Base-by-base conservation (phyloP, 2,797 vertebrate species). In the Platyrinchus mystaceus region DNA sequence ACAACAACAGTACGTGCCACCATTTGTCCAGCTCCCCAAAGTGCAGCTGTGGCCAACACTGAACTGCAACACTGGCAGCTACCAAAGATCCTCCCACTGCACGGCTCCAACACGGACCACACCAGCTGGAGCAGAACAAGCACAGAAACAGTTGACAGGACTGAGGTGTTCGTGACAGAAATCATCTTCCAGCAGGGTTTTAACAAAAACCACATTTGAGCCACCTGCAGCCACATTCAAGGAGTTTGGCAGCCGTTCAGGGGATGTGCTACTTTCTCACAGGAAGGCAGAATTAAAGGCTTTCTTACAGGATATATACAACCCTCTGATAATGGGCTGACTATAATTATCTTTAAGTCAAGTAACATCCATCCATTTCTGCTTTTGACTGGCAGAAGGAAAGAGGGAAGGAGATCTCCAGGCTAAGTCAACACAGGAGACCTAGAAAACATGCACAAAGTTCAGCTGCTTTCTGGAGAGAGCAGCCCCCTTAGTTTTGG, bases 1-100 rank as follows among this genome's bases (percentile, higher is more conserved):
- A 52, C 17, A 52, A 52, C 50, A 30, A 44, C 2, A 0, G 56
- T 4, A 39, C 28, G 46, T 55, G 59, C n/a, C 53, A 43, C 12
- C 30, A 26, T 26, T 52, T 78, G 39, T 32, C 56, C 60, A 79
- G 44, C n/a, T 89, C 56, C n/a, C 18, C 34, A 34, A 27, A 93
- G 32, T 0, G 0, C 0, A 0, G n/a, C 55, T 59, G 47, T 39
- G 85, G 80, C 30, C 70, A 82, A 19, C 0, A 1, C 0, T 60
- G 34, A 83, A 24, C n/a, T 34, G 17, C 77, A 92, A 27, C 2
- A 2, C 60, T 3, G 41, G 19, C 44, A 77, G 81, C 56, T 56
- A 74, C 39, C 49, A 41, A 53, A 82, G 36, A 77, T 76, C 46
- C 53, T 55, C 46, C 60, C 49, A 22, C 17, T 67, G 24, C 22